Evolutionary conservation across 2,113 vertebrate genomes (phyloP), one percentile per base, ranked within the genome.

Genomic region (Salvelinus sp.): DNA sequence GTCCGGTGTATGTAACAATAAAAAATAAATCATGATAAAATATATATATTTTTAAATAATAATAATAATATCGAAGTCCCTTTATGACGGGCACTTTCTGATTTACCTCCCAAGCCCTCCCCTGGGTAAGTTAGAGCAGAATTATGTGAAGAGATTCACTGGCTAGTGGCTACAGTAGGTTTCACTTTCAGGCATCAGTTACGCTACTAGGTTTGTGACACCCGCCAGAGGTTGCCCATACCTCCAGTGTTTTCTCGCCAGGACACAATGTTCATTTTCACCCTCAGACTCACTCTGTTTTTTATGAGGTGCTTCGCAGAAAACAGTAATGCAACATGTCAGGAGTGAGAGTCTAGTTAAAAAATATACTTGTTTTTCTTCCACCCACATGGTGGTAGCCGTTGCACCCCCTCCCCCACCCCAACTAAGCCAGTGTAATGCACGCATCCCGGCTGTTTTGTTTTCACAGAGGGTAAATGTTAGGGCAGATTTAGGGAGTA

Each of bases 401-500:
- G 83, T 82, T 82, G 50, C 16, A 54, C 4, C 14, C 71, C 48
- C 38, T 13, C 68, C n/a, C 58, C 18, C 57, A 10, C 71, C 44
- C 66, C 4, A 5, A 60, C 62, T 0, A 13, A 69, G 57, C 69
- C 16, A 2, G 62, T 18, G 48, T 25, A 64, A 62, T 54, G 80
- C 83, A 85, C 72, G 57, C 28, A 81, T 71, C 74, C 64, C 0
- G n/a, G 5, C 62, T 14, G 48, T 62, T 66, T 57, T 91, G 88
- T 92, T 92, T 91, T 74, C 78, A 90, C 90, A 92, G 90, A 82
- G 84, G 88, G 88, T 87, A 82, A 67, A 88, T 72, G 87, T 92
- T 91, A 92, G 82, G 78, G 76, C 76, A 88, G 92, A 87, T 90
- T 92, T 90, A 91, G 71, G 72, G 64, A 78, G 83, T 83, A 91